Base-by-base conservation (phyloP, 2,888 invertebrate species). In the Chalcis sispes region DNA sequence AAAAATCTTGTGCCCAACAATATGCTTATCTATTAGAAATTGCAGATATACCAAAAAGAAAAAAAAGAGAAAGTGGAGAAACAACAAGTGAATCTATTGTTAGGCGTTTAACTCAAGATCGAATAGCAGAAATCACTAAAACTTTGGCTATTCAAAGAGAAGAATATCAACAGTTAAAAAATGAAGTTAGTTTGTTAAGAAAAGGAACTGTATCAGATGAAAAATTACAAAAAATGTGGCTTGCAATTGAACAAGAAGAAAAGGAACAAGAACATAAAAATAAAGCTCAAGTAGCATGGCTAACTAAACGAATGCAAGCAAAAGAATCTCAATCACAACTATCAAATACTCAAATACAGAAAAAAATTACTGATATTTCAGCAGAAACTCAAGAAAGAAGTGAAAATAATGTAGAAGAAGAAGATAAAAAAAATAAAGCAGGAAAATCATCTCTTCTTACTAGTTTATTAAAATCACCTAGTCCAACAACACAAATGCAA, bases 1-100 rank as follows among this genome's bases (percentile, higher is more conserved):
- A 96, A 85, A 95, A 95, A 88, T 94, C 94, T 81, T 98, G 98
- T 89, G 97, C 97, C 0, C 93, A 95, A 0, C 98, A 98, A 84
- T 98, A 97, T 89, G 94, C 94, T 15, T 92, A 93, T 23, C 87
- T 97, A 7, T 88, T 97, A 20, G 96, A 95, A 84, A 93, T 94
- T 87, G 93, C 94, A 13, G 96, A 95, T 86, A 94, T 93, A 7
- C 96, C 96, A 0, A 97, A 95, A 89, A 91, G 96, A 0, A 96
- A 96, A 84, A 97, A 95, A 86, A 91, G 93, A 23, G 92, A 91
- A 82, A 92, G 92, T 0, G 92, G 92, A 70, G 93, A 94, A 85
- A 95, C 95, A 0, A 94, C 95, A 0, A 93, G 94, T 1, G 95
- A 96, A 87, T 92, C 93, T 75, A 94, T 98, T 77, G 91, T 96